These are phyloP conservation scores for Microplitis manilae DNA, from an alignment of 2,888 invertebrate genomes.

Conservation along the genomic window DNA sequence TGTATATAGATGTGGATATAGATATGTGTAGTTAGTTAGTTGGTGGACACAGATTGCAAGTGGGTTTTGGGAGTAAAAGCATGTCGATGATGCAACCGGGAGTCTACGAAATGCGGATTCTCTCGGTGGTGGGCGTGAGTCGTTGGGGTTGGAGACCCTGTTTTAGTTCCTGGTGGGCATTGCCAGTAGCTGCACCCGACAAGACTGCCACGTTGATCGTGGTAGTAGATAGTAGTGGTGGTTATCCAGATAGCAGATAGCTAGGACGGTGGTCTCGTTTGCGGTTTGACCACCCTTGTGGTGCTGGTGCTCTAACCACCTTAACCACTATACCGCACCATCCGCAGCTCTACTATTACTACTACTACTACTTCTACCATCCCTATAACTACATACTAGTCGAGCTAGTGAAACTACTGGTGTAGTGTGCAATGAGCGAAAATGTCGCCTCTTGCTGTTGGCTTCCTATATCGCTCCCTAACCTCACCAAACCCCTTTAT, in stretches of 20 bases:
- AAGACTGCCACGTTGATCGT: conserved; percentile 53
- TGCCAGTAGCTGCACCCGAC: not conserved
- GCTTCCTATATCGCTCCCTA: conserved; percentile 6
- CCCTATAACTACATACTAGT: not conserved
- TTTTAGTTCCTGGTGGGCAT: not conserved
- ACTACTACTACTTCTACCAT: conserved; percentile 7
- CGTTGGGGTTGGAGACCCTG: not conserved
- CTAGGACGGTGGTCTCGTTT: conserved; percentile 72
- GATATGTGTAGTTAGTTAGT: not conserved
- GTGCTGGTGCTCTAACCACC: conserved; percentile 67
- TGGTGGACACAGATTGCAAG: not conserved
- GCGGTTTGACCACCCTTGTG: conserved; percentile 71
- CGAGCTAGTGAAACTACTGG: not conserved
- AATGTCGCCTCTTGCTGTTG: conserved; percentile 64
- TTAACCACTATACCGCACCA: conserved; percentile 68
- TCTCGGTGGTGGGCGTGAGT: not conserved
- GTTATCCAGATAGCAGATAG: conserved; percentile 72
- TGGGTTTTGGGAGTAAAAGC: not conserved
- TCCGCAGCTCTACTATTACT: conserved; percentile 63
- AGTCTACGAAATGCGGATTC: not conserved
- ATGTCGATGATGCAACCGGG: not conserved
- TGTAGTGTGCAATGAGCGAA: conserved; percentile 65
- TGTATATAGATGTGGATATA: not conserved
- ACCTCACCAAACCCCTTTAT: conserved; percentile 27
- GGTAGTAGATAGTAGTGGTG: conserved; percentile 60